These are phyloP conservation scores for Saccostrea cuccullata DNA, from an alignment of 1,140 invertebrate genomes.

Conservation along the genomic window DNA sequence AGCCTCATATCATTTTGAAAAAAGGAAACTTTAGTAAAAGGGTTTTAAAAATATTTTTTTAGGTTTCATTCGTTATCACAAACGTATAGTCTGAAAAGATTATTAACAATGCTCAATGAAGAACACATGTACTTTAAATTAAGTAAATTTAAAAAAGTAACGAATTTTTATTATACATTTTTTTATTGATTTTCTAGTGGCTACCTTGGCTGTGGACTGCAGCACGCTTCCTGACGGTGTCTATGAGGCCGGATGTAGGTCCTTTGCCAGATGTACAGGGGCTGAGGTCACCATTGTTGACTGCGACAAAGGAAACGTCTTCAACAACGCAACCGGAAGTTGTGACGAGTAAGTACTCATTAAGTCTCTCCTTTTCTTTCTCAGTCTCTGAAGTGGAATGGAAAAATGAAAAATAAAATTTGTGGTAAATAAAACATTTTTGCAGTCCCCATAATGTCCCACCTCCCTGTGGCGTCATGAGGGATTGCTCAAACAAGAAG, in stretches of 20 bases:
- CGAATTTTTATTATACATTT: not conserved
- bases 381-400: not conserved
- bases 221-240: constrained; percentile 29
- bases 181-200: not conserved
- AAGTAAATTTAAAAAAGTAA: too few species aligned
- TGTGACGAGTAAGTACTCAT: constrained; percentile 48
- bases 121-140: too few species aligned
- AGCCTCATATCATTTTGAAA: too few species aligned
- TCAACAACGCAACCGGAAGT: constrained; percentile 40
- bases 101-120: too few species aligned
- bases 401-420: not conserved
- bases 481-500: constrained; percentile 41
- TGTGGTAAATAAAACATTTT: not conserved
- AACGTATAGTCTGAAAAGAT: too few species aligned
- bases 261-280: constrained; percentile 37
- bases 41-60: too few species aligned
- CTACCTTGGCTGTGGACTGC: constrained; percentile 44
- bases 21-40: too few species aligned
- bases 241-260: constrained; percentile 47
- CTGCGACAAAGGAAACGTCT: constrained; percentile 48
- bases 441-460: constrained; percentile 45
- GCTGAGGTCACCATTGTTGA: constrained; percentile 36
- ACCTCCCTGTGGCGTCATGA: constrained; percentile 38
- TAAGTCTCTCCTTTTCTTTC: not conserved
- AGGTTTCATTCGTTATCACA: too few species aligned